These are phyloP conservation scores for Colaptes auratus DNA, from an alignment of 2,113 vertebrate genomes.

Conservation along the genomic window DNA sequence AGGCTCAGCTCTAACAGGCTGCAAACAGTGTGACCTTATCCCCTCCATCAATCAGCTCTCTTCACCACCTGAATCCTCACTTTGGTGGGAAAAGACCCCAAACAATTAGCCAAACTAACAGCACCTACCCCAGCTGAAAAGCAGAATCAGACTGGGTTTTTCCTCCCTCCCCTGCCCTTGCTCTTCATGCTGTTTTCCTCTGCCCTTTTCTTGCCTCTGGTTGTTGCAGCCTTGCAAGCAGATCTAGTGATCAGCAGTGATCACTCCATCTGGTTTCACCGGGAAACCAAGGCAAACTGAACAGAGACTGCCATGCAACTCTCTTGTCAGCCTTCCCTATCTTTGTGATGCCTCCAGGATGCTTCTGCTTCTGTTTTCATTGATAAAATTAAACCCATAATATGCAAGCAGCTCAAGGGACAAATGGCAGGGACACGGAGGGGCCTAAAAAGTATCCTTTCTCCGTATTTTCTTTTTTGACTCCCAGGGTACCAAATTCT, in stretches of 20 bases:
- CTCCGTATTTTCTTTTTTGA: neutral
- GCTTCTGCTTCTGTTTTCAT: neutral
- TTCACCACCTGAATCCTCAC: neutral
- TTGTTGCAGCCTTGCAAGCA: neutral
- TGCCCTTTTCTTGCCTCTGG: neutral
- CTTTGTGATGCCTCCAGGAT: neutral
- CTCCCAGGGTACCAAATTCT: neutral
- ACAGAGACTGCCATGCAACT: neutral
- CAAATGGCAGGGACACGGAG: neutral
- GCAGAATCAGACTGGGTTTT: neutral
- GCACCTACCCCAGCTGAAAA: slow-evolving; percentile 9
- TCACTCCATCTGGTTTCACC: neutral
- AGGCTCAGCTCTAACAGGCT: slow-evolving; percentile 20
- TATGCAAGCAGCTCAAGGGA: neutral
- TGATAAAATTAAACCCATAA: neutral
- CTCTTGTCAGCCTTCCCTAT: neutral
- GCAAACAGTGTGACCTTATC: neutral
- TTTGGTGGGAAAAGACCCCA: neutral
- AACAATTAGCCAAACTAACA: slow-evolving; percentile 1
- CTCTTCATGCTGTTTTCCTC: neutral
- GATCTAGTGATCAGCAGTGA: neutral
- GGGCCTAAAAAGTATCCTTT: neutral
- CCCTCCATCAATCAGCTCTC: neutral
- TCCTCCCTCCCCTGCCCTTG: accelerated
- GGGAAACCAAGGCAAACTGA: neutral